Evolutionary conservation across 2,888 invertebrate genomes (phyloP).

Genomic region (Atethmia centrago): DNA sequence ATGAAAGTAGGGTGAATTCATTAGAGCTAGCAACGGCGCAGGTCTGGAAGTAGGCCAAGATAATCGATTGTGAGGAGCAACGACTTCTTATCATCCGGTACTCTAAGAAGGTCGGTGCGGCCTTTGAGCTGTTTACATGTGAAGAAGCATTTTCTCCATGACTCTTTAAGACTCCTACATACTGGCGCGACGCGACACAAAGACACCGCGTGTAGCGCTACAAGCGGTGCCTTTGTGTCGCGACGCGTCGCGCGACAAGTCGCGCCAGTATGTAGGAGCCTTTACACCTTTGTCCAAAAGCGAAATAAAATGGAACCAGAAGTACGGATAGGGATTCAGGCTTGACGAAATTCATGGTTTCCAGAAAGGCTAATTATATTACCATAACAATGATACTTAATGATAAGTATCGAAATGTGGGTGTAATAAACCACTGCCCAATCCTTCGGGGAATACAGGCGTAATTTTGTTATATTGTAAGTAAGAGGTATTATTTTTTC

Average conservation of each 20-base stretch:
- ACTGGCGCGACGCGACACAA: too few relatives aligned
- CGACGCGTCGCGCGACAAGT: too few relatives aligned
- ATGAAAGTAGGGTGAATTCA: constrained; percentile 15
- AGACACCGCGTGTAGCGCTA: too few relatives aligned
- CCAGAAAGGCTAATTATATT: too few relatives aligned
- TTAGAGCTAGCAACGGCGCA: constrained; percentile 17
- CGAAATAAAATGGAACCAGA: background rate
- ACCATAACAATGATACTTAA: too few relatives aligned
- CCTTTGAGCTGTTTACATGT: background rate
- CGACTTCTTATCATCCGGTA: constrained; percentile 45
- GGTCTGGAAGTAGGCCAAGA: constrained; percentile 42
- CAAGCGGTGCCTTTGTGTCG: too few relatives aligned
- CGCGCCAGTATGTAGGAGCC: too few relatives aligned
- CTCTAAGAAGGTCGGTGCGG: background rate
- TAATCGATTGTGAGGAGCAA: constrained; percentile 56
- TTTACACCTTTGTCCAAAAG: background rate
- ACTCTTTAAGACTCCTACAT: too few relatives aligned
- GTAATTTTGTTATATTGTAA: background rate
- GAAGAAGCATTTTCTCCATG: background rate
- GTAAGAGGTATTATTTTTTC: background rate
- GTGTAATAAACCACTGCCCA: background rate
- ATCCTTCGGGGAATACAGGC: background rate
- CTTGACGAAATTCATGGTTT: background rate
- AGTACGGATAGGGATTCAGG: background rate
- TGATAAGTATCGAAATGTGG: background rate